Evolutionary conservation across 2,888 invertebrate species (phyloP).

Genomic region (Oasisia sp.): DNA sequence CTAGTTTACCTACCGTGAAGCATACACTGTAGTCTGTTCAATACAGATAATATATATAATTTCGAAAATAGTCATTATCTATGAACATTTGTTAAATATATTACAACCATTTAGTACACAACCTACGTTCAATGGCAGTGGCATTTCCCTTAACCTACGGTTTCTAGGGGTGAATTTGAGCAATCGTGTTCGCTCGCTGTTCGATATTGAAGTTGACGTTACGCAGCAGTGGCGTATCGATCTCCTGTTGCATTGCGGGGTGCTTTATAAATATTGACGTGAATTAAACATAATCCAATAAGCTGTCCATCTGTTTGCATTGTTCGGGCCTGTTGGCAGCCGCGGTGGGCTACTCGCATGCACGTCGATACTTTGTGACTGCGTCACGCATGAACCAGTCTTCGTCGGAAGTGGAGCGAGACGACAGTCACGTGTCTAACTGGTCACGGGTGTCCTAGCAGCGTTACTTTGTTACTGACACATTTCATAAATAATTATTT

Average conservation of each 20-base stretch:
- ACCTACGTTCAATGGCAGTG: neutral
- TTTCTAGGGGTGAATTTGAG: neutral
- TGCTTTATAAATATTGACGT: slow-evolving; percentile 8
- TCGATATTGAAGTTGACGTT: neutral
- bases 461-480: neutral
- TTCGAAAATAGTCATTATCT: neutral
- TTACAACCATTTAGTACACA: neutral
- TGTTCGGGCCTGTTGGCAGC: neutral
- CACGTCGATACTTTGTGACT: neutral
- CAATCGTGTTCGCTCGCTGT: neutral
- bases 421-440: neutral
- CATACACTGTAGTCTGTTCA: too few species aligned
- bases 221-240: neutral
- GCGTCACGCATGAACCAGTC: neutral
- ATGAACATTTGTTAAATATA: neutral
- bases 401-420: neutral
- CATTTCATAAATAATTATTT: neutral
- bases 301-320: neutral
- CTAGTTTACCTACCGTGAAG: too few species aligned
- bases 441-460: neutral
- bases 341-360: neutral
- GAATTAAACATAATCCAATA: slow-evolving; percentile 13
- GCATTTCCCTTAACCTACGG: neutral
- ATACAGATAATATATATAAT: neutral
- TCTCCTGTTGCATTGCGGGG: neutral